These are phyloP conservation scores for Entomobrya proxima DNA, from an alignment of 2,888 invertebrate genomes.

Conservation along the genomic window DNA sequence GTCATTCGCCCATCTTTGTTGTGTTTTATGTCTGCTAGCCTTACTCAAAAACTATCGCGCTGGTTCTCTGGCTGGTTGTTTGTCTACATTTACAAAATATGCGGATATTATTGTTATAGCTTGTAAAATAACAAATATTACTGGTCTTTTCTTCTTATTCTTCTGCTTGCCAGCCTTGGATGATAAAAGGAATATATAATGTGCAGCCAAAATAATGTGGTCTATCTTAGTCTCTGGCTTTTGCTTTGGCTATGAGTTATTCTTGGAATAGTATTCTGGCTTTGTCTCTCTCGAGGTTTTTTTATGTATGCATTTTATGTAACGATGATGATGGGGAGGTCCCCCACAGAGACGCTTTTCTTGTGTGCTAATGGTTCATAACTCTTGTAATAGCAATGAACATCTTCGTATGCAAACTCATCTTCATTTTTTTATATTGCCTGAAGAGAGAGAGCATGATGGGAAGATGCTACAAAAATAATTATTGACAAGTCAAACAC, in stretches of 20 bases:
- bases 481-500: neutral
- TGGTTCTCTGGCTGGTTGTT: neutral
- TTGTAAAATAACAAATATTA: conserved; percentile 41
- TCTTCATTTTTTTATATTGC: neutral
- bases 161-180: too few relatives aligned
- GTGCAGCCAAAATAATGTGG: neutral
- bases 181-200: too few relatives aligned
- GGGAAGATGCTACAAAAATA: neutral
- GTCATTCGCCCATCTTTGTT: neutral
- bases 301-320: neutral
- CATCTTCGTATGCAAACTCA: neutral
- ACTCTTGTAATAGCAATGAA: conserved; percentile 25
- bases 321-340: conserved; percentile 21
- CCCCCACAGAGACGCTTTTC: conserved; percentile 55
- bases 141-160: neutral
- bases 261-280: conserved; percentile 53
- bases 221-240: neutral
- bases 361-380: conserved; percentile 53
- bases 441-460: neutral
- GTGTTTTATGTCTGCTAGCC: neutral
- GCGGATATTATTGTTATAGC: conserved; percentile 36
- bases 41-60: too few relatives aligned
- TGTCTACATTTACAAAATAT: neutral
- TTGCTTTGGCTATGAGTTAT: conserved; percentile 17
- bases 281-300: neutral